These are phyloP conservation scores for Chondrosia reniformis DNA, from an alignment of 37 sponge, comb jelly and placozoan species.

Conservation along the genomic window DNA sequence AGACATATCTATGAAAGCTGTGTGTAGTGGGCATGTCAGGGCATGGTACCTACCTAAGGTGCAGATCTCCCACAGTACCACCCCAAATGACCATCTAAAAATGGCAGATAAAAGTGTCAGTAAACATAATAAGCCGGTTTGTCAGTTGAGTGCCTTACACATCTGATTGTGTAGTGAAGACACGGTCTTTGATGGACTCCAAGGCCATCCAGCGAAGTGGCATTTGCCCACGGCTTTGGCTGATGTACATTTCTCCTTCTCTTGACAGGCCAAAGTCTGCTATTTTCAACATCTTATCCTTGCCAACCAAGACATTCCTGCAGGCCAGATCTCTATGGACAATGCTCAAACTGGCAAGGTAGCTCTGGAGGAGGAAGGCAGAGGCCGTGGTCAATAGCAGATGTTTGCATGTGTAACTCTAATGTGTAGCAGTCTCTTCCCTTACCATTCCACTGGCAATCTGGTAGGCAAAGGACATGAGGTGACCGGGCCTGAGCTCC, in stretches of 20 bases:
- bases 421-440: not conserved
- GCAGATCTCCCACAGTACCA: slow-evolving; percentile 68
- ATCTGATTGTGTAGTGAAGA: slow-evolving; percentile 58
- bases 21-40: not conserved
- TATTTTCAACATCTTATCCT: slow-evolving; percentile 58
- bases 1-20: not conserved
- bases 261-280: slow-evolving; percentile 79
- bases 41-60: slow-evolving; percentile 41
- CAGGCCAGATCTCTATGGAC: slow-evolving; percentile 75
- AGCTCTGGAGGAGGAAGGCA: slow-evolving; percentile 31
- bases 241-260: slow-evolving; percentile 46
- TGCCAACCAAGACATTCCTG: slow-evolving; percentile 66
- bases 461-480: slow-evolving; percentile 59
- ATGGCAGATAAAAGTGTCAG: not conserved
- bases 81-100: slow-evolving; percentile 53
- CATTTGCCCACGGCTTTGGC: slow-evolving; percentile 37
- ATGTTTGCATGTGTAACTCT: not conserved
- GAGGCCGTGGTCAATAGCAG: not conserved
- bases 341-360: slow-evolving; percentile 38
- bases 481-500: slow-evolving; percentile 29
- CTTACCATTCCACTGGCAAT: slow-evolving; percentile 77
- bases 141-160: slow-evolving; percentile 22
- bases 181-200: slow-evolving; percentile 42
- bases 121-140: not conserved
- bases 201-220: slow-evolving; percentile 74